Percentiles rank a stretch among this genome's conserved stretches.
Evolutionary conservation across 2,888 invertebrate genomes (phyloP).

Genomic region (Adineta ricciae): DNA sequence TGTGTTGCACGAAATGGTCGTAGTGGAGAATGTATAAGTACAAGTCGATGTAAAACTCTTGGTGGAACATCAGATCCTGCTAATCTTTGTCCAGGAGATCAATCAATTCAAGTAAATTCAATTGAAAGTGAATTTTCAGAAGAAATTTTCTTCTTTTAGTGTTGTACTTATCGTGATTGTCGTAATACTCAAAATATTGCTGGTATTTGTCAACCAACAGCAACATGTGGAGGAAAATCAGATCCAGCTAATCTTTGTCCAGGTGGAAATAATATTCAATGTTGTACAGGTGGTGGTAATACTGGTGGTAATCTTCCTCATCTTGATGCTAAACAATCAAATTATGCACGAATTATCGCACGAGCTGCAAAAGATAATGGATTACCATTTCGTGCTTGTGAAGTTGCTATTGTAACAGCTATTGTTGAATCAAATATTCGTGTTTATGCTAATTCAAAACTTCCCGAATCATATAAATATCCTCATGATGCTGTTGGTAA

Average conservation of each 20-base stretch:
- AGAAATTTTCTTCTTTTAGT: neutral
- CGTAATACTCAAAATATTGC: neutral
- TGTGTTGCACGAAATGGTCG: neutral
- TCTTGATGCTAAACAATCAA: neutral
- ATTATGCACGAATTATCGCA: neutral
- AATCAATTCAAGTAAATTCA: neutral
- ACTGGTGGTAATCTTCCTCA: neutral
- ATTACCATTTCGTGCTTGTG: neutral
- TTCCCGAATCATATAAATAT: neutral
- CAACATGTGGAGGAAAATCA: neutral
- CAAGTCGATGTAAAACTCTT: neutral
- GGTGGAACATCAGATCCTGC: neutral
- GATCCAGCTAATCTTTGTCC: conserved; percentile 10
- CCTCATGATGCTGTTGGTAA: neutral
- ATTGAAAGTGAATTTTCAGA: neutral
- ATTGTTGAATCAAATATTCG: neutral
- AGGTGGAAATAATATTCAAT: neutral
- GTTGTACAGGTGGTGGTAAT: neutral
- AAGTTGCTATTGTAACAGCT: neutral
- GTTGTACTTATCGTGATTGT: neutral
- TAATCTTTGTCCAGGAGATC: neutral
- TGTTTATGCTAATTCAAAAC: neutral
- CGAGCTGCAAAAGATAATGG: neutral
- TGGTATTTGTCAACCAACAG: neutral
- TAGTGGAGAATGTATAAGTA: neutral